Evolutionary conservation across 1,140 invertebrate genomes (phyloP), one percentile per base, ranked within the genome.

Genomic region (Listronotus oregonensis): DNA sequence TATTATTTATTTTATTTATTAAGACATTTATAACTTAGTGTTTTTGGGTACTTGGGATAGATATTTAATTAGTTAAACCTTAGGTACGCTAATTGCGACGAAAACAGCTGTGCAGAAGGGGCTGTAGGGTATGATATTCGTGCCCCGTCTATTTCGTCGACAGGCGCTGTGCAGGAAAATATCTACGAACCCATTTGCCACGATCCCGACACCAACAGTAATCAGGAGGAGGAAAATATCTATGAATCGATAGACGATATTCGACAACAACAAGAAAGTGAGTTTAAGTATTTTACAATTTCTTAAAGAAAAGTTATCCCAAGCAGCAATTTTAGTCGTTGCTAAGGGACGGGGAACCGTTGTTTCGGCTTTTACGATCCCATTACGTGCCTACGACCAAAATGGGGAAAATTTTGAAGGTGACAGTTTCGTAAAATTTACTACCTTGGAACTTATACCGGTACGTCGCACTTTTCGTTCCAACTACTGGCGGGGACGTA

Each of bases 221-320:
- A 76, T 77, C 64, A 68, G n/a, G 77, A 82, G 49, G 77, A 81
- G 56, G 82, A 82, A 68, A 83, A 83, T 64, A 82, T 83, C 50
- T 85, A 84, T 63, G 83, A 85, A 65, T 79, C 81, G 39, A 81
- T 84, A 44, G 79, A 81, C 11, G 83, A 84, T 56, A 75, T 83
- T 32, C 80, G 80, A 7, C 73, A 65, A 64, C 73, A 68, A 56
- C 65, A 59, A 66, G 55, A 66, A 61, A 66, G 64, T 66, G 55
- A 46, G 56, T 49, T 50, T 18, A 40, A 15, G 2, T 27, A 27
- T 5, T 27, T 3, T 3, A 27, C n/a, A 27, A 27, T 27, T 27
- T 27, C 5, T 3, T 27, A 3, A 1, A 27, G 21, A 27, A 3
- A 27, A 27, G 21, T 5, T 3, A n/a, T n/a, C n/a, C n/a, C n/a